Evolutionary conservation across 2,888 invertebrate species (phyloP).

Genomic region (Cryptocheilus praepositus): DNA sequence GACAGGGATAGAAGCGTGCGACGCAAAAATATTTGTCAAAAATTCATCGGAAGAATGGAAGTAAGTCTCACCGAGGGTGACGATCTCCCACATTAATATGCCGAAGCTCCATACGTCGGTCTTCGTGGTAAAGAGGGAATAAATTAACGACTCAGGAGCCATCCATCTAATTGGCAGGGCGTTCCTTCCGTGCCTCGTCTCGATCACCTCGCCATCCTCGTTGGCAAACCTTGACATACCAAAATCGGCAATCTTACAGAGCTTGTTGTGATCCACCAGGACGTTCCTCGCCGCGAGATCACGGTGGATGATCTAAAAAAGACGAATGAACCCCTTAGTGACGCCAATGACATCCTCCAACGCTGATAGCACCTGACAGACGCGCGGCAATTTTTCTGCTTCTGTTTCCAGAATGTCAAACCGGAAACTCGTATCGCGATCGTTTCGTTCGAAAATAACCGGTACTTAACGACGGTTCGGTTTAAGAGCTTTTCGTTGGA

Average conservation of each 20-base stretch:
- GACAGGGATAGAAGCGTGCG: no score
- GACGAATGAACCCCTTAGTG: no score
- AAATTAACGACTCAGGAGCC: constrained; percentile 89
- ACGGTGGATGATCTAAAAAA: constrained; percentile 87
- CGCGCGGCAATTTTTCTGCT: constrained; percentile 5
- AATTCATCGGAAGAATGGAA: no score
- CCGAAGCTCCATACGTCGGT: constrained; percentile 93
- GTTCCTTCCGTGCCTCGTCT: constrained; percentile 76
- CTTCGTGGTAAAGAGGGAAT: constrained; percentile 87
- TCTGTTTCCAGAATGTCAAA: constrained; percentile 7
- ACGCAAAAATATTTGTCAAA: no score
- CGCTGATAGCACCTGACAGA: background rate
- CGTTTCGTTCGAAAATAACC: no score
- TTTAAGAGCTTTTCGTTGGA: no score
- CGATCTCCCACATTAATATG: constrained; percentile 91
- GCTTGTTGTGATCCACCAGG: constrained; percentile 88
- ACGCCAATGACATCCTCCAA: no score
- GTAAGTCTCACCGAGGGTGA: constrained; percentile 81
- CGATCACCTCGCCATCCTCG: constrained; percentile 76
- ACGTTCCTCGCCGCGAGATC: constrained; percentile 90
- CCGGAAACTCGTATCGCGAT: no score
- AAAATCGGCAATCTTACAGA: constrained; percentile 92
- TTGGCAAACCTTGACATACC: constrained; percentile 86
- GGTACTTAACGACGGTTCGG: no score
- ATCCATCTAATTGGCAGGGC: constrained; percentile 88